Percentiles rank a stretch among this genome's conserved stretches.
phyloP scores from a whole-genome alignment of 2,888 invertebrate species.

The Ellobium chinense region DNA sequence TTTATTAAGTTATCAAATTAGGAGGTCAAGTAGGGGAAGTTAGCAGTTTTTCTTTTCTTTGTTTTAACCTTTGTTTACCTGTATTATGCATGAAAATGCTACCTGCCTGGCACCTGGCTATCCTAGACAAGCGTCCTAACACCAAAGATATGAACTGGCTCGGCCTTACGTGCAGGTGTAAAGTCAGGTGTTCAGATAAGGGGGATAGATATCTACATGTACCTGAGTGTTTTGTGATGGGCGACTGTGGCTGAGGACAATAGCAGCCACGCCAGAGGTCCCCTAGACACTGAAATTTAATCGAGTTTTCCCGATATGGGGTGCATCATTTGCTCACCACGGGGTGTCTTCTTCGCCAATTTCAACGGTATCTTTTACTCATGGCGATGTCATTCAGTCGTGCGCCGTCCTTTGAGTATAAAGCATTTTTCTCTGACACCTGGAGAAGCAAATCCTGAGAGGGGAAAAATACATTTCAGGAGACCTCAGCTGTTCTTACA shows the following conservation, averaged over 20 bases:
- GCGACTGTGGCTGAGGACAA: background rate
- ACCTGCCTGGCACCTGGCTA: too few species aligned
- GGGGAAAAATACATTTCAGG: background rate
- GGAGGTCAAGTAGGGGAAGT: too few species aligned
- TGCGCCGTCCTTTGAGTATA: background rate
- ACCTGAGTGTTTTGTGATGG: background rate
- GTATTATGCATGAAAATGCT: too few species aligned
- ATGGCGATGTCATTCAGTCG: background rate
- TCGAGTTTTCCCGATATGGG: background rate
- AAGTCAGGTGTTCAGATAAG: constrained; percentile 1
- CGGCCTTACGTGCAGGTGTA: background rate
- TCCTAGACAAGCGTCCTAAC: background rate
- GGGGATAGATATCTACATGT: background rate
- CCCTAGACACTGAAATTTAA: background rate
- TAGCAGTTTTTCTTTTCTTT: too few species aligned
- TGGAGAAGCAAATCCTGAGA: background rate
- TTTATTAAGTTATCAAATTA: too few species aligned
- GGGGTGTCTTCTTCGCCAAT: background rate
- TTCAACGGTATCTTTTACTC: background rate
- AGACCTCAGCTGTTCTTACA: background rate
- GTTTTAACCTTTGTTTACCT: too few species aligned
- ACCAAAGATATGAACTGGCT: background rate
- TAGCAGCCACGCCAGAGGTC: background rate
- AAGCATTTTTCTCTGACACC: background rate
- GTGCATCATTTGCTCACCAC: background rate